These are phyloP conservation scores for Caenorhabditis macrosperma DNA, from an alignment of 2,888 invertebrate genomes.

Conservation along the genomic window DNA sequence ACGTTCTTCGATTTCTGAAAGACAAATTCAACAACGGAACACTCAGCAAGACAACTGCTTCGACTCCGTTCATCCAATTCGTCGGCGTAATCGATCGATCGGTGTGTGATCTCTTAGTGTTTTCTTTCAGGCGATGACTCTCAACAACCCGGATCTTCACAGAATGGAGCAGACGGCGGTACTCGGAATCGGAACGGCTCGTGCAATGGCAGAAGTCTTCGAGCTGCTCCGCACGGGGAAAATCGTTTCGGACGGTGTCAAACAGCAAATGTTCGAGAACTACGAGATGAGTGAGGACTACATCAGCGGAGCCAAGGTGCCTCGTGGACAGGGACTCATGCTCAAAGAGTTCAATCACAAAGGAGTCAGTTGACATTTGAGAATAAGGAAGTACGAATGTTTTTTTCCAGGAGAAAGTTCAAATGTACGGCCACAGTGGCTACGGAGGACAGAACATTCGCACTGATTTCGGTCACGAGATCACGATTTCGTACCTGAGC, in stretches of 20 bases:
- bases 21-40: slow-evolving; percentile 50
- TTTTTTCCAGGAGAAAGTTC: slow-evolving; percentile 39
- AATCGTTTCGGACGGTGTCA: slow-evolving; percentile 27
- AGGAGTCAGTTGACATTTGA: slow-evolving; percentile 11
- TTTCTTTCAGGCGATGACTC: slow-evolving; percentile 61
- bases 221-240: slow-evolving; percentile 51
- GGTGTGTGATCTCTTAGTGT: slow-evolving; percentile 38
- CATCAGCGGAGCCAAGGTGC: slow-evolving; percentile 57
- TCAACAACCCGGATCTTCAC: slow-evolving; percentile 75
- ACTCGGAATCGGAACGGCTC: slow-evolving; percentile 71
- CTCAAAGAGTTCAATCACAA: slow-evolving; percentile 34
- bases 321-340: slow-evolving; percentile 61
- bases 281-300: slow-evolving; percentile 52
- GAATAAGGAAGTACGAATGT: no score
- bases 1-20: slow-evolving; percentile 43
- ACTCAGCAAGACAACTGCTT: slow-evolving; percentile 27
- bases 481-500: slow-evolving; percentile 81
- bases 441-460: slow-evolving; percentile 81
- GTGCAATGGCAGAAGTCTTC: slow-evolving; percentile 71
- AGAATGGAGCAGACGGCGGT: slow-evolving; percentile 72
- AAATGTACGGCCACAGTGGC: slow-evolving; percentile 80
- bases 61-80: slow-evolving; percentile 60
- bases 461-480: slow-evolving; percentile 80
- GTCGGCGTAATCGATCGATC: slow-evolving; percentile 24
- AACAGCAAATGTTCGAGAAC: slow-evolving; percentile 36